Evolutionary conservation across 2,797 vertebrate genomes (phyloP).

Genomic region (Neoniphon sammara): DNA sequence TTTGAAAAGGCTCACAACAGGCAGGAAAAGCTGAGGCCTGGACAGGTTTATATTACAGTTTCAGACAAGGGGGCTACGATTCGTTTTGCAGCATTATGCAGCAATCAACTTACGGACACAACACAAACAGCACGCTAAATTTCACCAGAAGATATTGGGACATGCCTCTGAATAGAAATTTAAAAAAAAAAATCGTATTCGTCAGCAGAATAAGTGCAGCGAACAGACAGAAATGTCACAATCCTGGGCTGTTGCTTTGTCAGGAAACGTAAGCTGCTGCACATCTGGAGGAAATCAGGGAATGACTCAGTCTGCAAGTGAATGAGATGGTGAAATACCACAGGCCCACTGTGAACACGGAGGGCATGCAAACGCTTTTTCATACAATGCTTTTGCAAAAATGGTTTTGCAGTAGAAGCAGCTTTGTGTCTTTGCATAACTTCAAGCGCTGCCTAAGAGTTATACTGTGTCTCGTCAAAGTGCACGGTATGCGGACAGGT

Average conservation of each 20-base stretch:
- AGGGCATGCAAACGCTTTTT: constrained; percentile 51
- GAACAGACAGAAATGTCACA: constrained; percentile 76
- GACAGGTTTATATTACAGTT: neutral
- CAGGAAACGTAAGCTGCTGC: constrained; percentile 77
- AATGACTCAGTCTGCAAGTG: constrained; percentile 80
- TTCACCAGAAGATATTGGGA: neutral
- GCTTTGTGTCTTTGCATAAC: neutral
- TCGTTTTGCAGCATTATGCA: neutral
- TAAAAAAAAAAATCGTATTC: constrained; percentile 37
- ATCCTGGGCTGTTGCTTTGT: constrained; percentile 57
- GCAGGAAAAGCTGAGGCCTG: neutral
- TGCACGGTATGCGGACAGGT: too few relatives aligned
- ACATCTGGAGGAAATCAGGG: constrained; percentile 85
- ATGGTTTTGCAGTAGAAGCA: constrained; percentile 2
- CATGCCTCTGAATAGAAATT: constrained; percentile 3
- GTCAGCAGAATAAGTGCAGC: constrained; percentile 72
- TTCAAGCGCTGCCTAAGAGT: too few relatives aligned
- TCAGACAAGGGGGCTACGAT: neutral
- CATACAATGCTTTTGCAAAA: constrained; percentile 9
- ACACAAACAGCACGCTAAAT: neutral
- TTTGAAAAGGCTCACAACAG: neutral
- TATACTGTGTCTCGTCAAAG: too few relatives aligned
- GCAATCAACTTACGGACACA: constrained; percentile 20
- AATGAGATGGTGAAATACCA: constrained; percentile 80
- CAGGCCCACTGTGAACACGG: constrained; percentile 67